Evolutionary conservation across 2,113 vertebrate genomes (phyloP), one percentile per base, ranked within the genome.

Genomic region (Castor canadensis): DNA sequence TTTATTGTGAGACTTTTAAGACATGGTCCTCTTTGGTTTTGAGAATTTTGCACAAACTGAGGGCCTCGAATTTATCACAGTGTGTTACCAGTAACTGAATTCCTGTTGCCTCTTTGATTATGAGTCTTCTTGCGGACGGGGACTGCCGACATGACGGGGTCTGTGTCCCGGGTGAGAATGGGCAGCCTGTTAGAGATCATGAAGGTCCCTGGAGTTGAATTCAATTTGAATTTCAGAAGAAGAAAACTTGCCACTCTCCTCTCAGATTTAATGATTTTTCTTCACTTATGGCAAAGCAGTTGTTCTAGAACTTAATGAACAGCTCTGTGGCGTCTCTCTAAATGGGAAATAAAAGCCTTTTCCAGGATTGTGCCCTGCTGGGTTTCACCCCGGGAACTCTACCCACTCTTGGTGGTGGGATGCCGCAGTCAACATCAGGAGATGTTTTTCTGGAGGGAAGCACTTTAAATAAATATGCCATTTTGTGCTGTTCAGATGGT

Each of bases 151-250:
- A 17, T 71, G 76, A 82, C 20, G 0, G 49, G 38, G 32, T 4
- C 64, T 54, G 26, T 38, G 76, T 91, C n/a, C 49, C 47, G 3
- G 11, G 87, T 19, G 0, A 38, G 87, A 43, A 17, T 77, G 10
- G 24, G 38, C 40, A 67, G 79, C 54, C 83, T 45, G 35, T 43
- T 54, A 43, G 83, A 49, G 79, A 66, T 35, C 77, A 5, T 76
- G 20, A 84, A 71, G 67, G n/a, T 69, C 95, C 84, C 77, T 75
- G n/a, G 76, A 64, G 72, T 71, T 13, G 8, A 81, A 81, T 91
- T 95, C 62, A 75, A 76, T 62, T 38, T 93, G 95, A 95, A 95
- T 87, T 66, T 12, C 73, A 13, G 77, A 75, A 54, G 26, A 35
- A 83, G 93, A 60, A 91, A 84, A 69, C 77, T 76, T 82, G 83